Evolutionary conservation across 1,140 invertebrate genomes (phyloP), one percentile per base, ranked within the genome.

Genomic region (Lysiphlebus fabarum): DNA sequence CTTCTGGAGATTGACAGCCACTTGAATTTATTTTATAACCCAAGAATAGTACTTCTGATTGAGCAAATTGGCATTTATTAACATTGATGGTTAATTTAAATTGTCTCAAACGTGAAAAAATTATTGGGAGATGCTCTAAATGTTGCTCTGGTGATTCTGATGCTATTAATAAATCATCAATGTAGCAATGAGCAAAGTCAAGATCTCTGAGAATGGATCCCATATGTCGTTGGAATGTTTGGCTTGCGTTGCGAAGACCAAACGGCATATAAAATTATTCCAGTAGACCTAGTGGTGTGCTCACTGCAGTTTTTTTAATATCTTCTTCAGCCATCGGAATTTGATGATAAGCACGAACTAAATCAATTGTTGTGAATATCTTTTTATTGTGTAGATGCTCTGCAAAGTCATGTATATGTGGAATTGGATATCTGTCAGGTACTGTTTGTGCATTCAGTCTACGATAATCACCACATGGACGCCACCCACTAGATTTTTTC

Each of bases 281-380:
- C 62, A 63, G 64, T 34, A 58, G 34, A 10, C 64, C 63, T 47
- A 62, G 59, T 44, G 57, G 65, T 3, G 71, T 71, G 1, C 65
- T 65, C 26, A 78, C 70, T 3, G 68, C 73, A 0, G 77, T 56
- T 79, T 79, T 9, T 63, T 44, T n/a, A n/a, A 56, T 67, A 59
- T 69, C 65, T 0, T 63, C 53, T 38, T 63, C 37, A 10, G 65
- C 63, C 4, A 82, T 53, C 9, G 60, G 57, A 6, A 82, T 65
- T 60, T 84, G 80, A 64, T 71, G 71, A 59, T 76, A 82, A 0
- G 78, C 80, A 26, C 64, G 65, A 0, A 47, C 55, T 6, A 80
- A 51, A 66, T 82, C 80, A 1, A 82, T 44, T 0, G 67, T n/a
- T 63, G 68, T 62, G 50, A 82, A 80, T 40, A 66, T 67, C 9